Percentiles rank a stretch among this genome's conserved stretches.
These are phyloP conservation scores for Plectropomus leopardus DNA, from an alignment of 2,113 vertebrate genomes.

Conservation along the genomic window DNA sequence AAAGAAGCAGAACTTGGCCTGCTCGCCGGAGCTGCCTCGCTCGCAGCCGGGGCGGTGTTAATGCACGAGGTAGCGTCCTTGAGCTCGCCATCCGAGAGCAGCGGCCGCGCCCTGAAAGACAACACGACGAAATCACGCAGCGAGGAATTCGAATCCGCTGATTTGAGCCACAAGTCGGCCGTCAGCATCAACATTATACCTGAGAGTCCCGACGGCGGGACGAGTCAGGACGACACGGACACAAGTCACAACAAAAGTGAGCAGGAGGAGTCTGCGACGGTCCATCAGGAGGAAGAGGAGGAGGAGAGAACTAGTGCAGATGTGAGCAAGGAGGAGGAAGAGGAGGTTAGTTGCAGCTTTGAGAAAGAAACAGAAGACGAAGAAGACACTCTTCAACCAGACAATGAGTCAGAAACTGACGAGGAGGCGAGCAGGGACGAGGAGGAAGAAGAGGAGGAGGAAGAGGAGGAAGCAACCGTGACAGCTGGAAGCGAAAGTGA, in stretches of 20 bases:
- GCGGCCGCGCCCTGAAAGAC: not conserved
- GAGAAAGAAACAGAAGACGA: conserved; percentile 27
- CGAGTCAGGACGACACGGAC: not conserved
- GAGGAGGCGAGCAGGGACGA: conserved; percentile 13
- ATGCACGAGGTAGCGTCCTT: conserved; percentile 37
- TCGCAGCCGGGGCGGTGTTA: conserved; percentile 52
- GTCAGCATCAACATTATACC: conserved; percentile 72
- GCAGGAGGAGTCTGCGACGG: not conserved
- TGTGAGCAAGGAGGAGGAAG: conserved; percentile 37
- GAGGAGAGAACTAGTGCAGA: conserved; percentile 21
- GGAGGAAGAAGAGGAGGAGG: conserved; percentile 13
- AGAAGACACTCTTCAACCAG: conserved; percentile 49
- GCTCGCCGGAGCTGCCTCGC: conserved; percentile 48
- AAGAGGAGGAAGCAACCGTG: not conserved
- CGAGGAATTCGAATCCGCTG: conserved; percentile 25
- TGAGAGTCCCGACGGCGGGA: conserved; percentile 9
- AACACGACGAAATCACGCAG: not conserved
- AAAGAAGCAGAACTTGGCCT: not conserved
- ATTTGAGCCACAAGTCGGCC: conserved; percentile 26
- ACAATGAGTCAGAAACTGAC: conserved; percentile 26
- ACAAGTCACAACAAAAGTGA: not conserved
- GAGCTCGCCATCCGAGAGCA: conserved; percentile 29
- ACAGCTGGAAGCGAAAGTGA: conserved; percentile 22
- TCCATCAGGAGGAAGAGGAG: conserved; percentile 22
- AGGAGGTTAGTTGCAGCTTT: conserved; percentile 19